Conservation (phyloP, 2,113 vertebrate species). For the Myiagra hebetior region DNA sequence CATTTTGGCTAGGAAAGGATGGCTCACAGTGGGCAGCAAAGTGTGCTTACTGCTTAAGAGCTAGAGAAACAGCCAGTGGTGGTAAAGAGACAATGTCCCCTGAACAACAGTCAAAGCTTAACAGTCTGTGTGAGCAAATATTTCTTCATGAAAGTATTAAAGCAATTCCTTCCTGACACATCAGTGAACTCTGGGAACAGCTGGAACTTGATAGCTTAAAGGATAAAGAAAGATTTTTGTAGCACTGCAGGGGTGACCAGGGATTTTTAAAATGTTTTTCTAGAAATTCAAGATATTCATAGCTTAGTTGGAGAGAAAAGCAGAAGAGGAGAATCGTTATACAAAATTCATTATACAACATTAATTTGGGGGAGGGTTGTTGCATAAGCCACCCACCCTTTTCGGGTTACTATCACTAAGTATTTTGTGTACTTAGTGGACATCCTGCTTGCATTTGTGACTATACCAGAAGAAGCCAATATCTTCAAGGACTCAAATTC, state of each 20-base stretch:
- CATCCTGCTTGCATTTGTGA: not conserved
- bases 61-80: not conserved
- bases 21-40: not conserved
- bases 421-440: not conserved
- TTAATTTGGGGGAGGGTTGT: not conserved
- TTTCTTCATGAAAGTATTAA: not conserved
- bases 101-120: not conserved
- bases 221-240: constrained; percentile 12
- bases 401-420: not conserved
- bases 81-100: not conserved
- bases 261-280: not conserved
- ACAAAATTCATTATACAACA: not conserved
- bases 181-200: not conserved
- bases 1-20: not conserved
- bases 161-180: constrained; percentile 7
- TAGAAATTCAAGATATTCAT: not conserved
- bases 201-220: constrained; percentile 24
- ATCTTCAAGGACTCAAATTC: not conserved
- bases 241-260: not conserved
- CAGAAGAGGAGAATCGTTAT: not conserved
- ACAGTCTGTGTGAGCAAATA: not conserved
- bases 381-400: not conserved
- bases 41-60: not conserved
- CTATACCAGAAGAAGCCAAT: not conserved
- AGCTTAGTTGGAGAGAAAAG: not conserved